Base-by-base conservation (phyloP, 2,888 invertebrate species). In the Sialis lutaria region DNA sequence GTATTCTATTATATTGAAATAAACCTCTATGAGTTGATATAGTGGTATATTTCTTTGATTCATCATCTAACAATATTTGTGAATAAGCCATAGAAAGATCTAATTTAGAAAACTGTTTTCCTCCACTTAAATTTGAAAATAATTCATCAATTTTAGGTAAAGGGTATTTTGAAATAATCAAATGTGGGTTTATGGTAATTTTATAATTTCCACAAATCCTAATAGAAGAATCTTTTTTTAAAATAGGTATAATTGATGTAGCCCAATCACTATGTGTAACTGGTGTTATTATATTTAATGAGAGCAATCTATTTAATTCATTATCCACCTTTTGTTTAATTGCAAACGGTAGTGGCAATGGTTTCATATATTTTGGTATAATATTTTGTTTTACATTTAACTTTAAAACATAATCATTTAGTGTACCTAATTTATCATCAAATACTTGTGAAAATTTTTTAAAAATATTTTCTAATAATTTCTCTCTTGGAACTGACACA, bases 191-290 rank as follows among this genome's bases (percentile, higher is more conserved):
- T 32, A 54, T 6, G 8, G 53, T 51, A 9, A 52, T 42, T 40
- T 52, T 52, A 46, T 49, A 53, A 44, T 53, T 51, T 8, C 50
- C 51, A 44, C 51, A 50, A 33, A 51, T 50, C 33, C 50, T 42
- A 35, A 47, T 33, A 33, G 31, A n/a, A 43, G 50, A 41, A 37
- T 39, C 9, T 37, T 45, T 48, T 45, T 50, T 50, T 31, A 48
- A 12, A 6, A 48, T 45, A 9, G 46, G 42, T 35, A 49, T 46
- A 33, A 49, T 49, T 42, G 47, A 33, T 35, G 45, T 44, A 12
- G 31, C 45, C 45, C 45, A 45, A 8, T 37, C 39, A 6, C 10
- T 10, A 30, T 34, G 7, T n/a, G 12, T 8, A 6, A 45, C 45
- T 22, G 22, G 22, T 22, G 22, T 2, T 2, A 22, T 22, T 2